Evolutionary conservation across 1,140 invertebrate species (phyloP), one percentile per base, ranked within the genome.

Genomic region (Gonioctena quinquepunctata): DNA sequence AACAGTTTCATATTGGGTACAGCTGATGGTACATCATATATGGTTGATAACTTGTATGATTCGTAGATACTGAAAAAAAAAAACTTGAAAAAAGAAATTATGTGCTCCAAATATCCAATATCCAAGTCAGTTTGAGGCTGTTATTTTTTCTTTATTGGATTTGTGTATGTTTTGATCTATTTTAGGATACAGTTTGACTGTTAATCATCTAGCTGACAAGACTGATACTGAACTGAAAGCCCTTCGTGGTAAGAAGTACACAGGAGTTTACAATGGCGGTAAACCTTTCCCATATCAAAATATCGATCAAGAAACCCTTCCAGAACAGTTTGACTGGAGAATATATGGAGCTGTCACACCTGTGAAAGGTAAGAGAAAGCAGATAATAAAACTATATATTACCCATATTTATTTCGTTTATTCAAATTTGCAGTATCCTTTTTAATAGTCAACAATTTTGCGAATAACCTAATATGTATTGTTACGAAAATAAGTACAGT

Each of bases 261-360:
- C 89, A 0, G 87, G 86, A 8, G 88, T 85, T 0, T 89, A 91
- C 79, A 94, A 94, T 73, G 91, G 91, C 11, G 92, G 93, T 18
- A 80, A 89, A 77, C 88, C 91, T 0, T 97, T 97, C 84, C 91
- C 91, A n/a, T 90, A 94, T 73, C 81, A 87, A 19, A 79, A 84
- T 8, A 5, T 84, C 0, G 70, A 82, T 3, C 18, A 18, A 11
- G 72, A 76, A 23, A 79, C 82, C 50, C 68, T 94, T 27, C 94
- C 94, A 3, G 86, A 89, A 1, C 88, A 86, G 75, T 86, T 92
- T 70, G 96, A 98, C 85, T 98, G 96, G 96, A 90, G 96, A 76
- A 81, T 98, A 1, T 91, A 88, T 80, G 96, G 95, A 27, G 96
- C 96, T 74, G 96, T 98, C 1, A 97, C 94, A 1, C 96, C 96